Percentiles rank a stretch among this genome's conserved stretches.
Evolutionary conservation across 2,113 vertebrate genomes (phyloP).

Genomic region (Elgaria multicarinata): DNA sequence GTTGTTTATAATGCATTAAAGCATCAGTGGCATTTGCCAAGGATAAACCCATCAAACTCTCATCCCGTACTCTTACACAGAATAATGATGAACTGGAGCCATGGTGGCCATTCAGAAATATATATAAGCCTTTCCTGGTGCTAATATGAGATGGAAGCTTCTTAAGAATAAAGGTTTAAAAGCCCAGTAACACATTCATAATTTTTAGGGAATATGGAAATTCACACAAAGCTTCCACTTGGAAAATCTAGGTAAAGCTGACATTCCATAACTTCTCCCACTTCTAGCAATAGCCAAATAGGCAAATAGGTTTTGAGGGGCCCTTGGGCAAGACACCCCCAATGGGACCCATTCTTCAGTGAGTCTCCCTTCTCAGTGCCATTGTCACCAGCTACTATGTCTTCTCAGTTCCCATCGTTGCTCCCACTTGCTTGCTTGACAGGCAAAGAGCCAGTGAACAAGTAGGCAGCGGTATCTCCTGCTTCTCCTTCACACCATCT

Average conservation of each 20-base stretch:
- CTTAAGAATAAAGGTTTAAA: not conserved
- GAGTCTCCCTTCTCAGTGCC: too few species aligned
- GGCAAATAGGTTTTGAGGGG: too few species aligned
- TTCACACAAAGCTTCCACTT: not conserved
- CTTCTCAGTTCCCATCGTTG: too few species aligned
- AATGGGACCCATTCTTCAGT: too few species aligned
- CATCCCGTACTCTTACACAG: constrained; percentile 1
- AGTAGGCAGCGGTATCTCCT: too few species aligned
- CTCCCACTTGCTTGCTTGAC: too few species aligned
- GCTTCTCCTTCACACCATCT: too few species aligned
- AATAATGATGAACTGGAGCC: constrained; percentile 12
- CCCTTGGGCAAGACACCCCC: too few species aligned
- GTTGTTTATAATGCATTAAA: constrained; percentile 41
- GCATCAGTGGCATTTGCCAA: constrained; percentile 17
- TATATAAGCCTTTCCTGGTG: too few species aligned
- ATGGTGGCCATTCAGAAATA: not conserved
- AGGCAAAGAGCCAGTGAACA: too few species aligned
- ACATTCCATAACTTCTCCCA: not conserved
- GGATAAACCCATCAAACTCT: constrained; percentile 16
- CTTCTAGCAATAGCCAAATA: not conserved
- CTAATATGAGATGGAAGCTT: not conserved
- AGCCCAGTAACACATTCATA: not conserved
- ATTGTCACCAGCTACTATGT: too few species aligned
- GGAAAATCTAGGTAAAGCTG: not conserved
- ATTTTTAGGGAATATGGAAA: too few species aligned